Conservation (phyloP, 1,140 invertebrate genomes). For the Diachasma alloeum region DNA sequence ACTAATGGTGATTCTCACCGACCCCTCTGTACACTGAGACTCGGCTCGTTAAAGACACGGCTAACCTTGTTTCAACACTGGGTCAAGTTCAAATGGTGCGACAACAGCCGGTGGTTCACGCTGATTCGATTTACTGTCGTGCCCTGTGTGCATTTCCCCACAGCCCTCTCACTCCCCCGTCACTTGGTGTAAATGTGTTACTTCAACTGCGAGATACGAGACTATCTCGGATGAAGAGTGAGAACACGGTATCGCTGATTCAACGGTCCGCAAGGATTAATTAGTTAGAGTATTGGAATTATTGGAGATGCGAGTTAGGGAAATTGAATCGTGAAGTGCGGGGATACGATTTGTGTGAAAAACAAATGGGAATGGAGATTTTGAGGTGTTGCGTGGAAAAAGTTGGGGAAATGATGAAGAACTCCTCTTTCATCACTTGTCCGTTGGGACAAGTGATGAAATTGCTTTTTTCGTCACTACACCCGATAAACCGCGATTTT, state of each 20-base stretch:
- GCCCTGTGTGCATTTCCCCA: slow-evolving; percentile 11
- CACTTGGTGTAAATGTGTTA: neutral
- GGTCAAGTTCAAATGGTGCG: slow-evolving; percentile 29
- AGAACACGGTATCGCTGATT: neutral
- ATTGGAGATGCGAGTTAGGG: too few relatives aligned
- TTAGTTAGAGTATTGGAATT: too few relatives aligned
- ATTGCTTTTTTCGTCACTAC: too few relatives aligned
- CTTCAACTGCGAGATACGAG: neutral
- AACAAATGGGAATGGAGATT: too few relatives aligned
- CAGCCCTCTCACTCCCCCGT: slow-evolving; percentile 21
- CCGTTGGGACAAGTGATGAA: too few relatives aligned
- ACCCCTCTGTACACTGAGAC: neutral
- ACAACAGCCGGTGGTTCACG: slow-evolving; percentile 28
- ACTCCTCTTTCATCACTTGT: too few relatives aligned
- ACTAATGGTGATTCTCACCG: neutral
- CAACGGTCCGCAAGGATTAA: neutral
- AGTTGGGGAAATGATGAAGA: too few relatives aligned
- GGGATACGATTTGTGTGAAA: too few relatives aligned
- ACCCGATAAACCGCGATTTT: too few relatives aligned
- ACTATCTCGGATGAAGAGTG: neutral
- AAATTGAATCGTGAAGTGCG: too few relatives aligned
- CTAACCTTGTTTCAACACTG: slow-evolving; percentile 23
- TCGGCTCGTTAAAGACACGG: neutral
- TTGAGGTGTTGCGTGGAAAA: too few relatives aligned
- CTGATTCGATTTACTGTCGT: slow-evolving; percentile 32